phyloP scores from a whole-genome alignment of 2,888 invertebrate genomes.

The Baccha elongata region DNA sequence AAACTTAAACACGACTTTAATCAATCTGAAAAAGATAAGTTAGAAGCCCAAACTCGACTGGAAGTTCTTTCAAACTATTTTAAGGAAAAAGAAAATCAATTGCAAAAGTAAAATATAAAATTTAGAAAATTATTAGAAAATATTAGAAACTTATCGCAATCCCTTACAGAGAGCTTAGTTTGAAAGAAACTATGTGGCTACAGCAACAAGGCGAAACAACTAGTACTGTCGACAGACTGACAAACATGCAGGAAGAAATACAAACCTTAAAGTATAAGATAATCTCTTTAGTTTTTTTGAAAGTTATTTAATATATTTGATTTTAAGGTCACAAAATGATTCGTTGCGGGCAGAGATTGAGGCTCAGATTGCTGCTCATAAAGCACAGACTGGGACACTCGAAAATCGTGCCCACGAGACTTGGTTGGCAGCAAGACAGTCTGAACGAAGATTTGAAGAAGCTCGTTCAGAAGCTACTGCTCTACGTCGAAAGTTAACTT shows the following conservation, averaged over 20 bases:
- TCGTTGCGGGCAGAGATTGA: conserved; percentile 91
- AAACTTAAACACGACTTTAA: conserved; percentile 85
- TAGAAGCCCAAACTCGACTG: conserved; percentile 91
- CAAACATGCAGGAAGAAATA: conserved; percentile 90
- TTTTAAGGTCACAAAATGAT: conserved; percentile 84
- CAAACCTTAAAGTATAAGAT: conserved; percentile 89
- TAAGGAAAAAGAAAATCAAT: conserved; percentile 93
- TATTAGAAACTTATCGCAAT: background rate
- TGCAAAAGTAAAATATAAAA: conserved; percentile 91
- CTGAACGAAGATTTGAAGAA: conserved; percentile 92
- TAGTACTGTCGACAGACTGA: conserved; percentile 90
- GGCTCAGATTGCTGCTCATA: conserved; percentile 89
- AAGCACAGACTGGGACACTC: conserved; percentile 88
- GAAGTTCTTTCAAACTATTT: conserved; percentile 95
- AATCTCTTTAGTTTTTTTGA: background rate
- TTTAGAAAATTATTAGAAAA: background rate
- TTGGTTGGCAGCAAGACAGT: conserved; percentile 92
- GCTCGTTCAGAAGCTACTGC: conserved; percentile 88
- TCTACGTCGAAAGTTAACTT: conserved; percentile 85
- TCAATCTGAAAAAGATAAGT: conserved; percentile 87
- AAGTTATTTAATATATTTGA: background rate
- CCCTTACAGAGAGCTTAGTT: conserved; percentile 87
- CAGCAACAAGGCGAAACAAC: conserved; percentile 92
- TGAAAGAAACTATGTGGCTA: conserved; percentile 90
- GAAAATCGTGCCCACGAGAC: conserved; percentile 93